Evolutionary conservation across 2,888 invertebrate species (phyloP), one percentile per base, ranked within the genome.

Genomic region (Alviniconcha strummeri): DNA sequence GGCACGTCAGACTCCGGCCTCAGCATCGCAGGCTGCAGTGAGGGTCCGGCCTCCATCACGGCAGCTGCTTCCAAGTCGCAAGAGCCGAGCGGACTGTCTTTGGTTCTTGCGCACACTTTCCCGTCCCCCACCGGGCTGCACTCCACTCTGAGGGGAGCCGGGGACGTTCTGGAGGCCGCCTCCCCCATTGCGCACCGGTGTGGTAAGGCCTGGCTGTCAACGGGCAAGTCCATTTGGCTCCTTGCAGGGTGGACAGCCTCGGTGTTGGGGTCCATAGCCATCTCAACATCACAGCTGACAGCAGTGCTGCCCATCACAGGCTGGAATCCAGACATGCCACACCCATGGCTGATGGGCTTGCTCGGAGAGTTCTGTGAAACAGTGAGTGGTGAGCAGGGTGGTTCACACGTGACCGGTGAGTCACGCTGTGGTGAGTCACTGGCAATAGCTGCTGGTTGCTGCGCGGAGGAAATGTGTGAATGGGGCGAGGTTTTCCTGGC

Each of bases 121-220:
- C 77, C 57, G 4, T 77, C 77, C 77, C 77, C 77, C 19, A 77
- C 77, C 3, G 77, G 77, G 57, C 13, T 77, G 77, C 55, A 19
- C 19, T 77, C 57, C 56, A 77, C 19, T 11, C 57, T 56, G 19
- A 77, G 11, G 3, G 77, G 77, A 9, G 56, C 19, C 8, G 56
- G 19, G 0, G 77, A 77, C 15, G 17, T 77, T 57, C 60, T 57
- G 17, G 77, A 57, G 19, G 57, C 77, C 57, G 57, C 57, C 77
- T 77, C 77, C 77, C 57, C 77, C 19, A 57, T 8, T n/a, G 77
- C n/a, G 57, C 77, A 77, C 11, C n/a, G 4, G 19, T 19, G n/a
- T 11, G 77, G 19, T 57, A 57, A 0, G 57, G 56, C 77, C 77
- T 15, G 56, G n/a, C 57, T 57, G 19, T 52, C 19, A 9, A 11